phyloP scores from a whole-genome alignment of 64 coral and sea anemone genomes.

The Dendronephthya gigantea region DNA sequence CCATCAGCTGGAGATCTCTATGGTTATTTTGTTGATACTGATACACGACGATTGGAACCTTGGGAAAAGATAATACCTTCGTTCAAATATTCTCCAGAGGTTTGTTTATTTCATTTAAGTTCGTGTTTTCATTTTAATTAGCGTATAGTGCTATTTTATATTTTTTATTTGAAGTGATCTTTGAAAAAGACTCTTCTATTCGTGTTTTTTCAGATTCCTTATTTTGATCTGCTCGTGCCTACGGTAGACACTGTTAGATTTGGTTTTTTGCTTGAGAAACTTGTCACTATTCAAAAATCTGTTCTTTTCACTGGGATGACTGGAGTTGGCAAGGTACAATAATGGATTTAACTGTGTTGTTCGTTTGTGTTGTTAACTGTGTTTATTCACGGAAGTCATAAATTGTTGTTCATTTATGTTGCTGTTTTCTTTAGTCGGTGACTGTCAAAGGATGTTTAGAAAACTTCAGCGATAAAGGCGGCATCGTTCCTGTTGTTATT shows the following conservation, averaged over 20 bases:
- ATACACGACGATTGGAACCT: conserved; percentile 87
- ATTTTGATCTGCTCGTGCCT: conserved; percentile 92
- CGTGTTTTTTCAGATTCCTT: conserved; percentile 39
- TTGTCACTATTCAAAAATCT: conserved; percentile 71
- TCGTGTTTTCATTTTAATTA: no score
- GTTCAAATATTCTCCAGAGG: conserved; percentile 68
- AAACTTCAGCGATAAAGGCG: conserved; percentile 65
- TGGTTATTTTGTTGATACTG: conserved; percentile 93
- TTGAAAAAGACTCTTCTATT: background rate
- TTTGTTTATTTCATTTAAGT: background rate
- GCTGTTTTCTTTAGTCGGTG: conserved; percentile 53
- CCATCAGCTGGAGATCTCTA: conserved; percentile 64
- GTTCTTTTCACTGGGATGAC: conserved; percentile 93
- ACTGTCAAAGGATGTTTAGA: conserved; percentile 70
- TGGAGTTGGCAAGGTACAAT: conserved; percentile 87
- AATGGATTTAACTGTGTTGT: no score
- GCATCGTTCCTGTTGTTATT: conserved; percentile 69
- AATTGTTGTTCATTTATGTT: background rate
- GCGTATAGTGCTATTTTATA: no score
- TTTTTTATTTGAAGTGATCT: no score
- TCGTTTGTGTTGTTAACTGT: background rate
- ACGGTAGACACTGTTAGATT: conserved; percentile 89
- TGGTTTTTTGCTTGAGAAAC: conserved; percentile 92
- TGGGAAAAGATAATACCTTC: conserved; percentile 99
- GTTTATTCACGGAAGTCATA: background rate